Percentiles rank a stretch among this genome's conserved stretches.
These are phyloP conservation scores for Catharus fuscescens DNA, from an alignment of 2,113 vertebrate genomes.

Conservation along the genomic window DNA sequence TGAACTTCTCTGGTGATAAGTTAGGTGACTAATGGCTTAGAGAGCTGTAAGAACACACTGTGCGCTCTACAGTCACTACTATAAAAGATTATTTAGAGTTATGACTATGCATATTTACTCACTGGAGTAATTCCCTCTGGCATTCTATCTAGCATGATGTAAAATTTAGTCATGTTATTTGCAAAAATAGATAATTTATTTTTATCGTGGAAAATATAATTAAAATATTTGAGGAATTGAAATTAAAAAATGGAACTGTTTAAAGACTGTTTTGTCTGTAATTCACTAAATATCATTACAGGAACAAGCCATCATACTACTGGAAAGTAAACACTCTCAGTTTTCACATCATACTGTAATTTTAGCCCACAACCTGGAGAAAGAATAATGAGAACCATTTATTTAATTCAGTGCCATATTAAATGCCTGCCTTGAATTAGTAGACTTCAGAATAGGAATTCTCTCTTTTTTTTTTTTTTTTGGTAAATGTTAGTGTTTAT, in stretches of 20 bases:
- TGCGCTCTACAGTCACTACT: background rate
- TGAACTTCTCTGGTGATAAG: background rate
- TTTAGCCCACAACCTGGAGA: background rate
- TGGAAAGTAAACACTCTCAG: background rate
- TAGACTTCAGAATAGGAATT: background rate
- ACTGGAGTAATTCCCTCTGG: background rate
- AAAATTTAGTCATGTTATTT: constrained; percentile 18
- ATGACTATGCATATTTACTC: background rate
- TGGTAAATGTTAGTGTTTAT: background rate
- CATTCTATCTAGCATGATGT: background rate
- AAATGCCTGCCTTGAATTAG: background rate
- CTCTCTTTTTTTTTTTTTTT: background rate
- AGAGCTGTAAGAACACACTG: background rate
- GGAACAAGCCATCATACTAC: background rate
- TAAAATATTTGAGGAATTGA: background rate
- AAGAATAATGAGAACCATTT: background rate
- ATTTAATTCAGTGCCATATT: background rate
- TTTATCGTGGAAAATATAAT: background rate
- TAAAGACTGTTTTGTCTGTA: background rate
- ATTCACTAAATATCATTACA: background rate
- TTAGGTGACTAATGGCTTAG: background rate
- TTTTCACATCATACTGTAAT: background rate
- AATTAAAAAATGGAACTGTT: background rate
- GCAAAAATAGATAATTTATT: background rate
- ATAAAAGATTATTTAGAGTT: background rate